Conservation (phyloP, 2,113 vertebrate species). For the Alethe castanea region DNA sequence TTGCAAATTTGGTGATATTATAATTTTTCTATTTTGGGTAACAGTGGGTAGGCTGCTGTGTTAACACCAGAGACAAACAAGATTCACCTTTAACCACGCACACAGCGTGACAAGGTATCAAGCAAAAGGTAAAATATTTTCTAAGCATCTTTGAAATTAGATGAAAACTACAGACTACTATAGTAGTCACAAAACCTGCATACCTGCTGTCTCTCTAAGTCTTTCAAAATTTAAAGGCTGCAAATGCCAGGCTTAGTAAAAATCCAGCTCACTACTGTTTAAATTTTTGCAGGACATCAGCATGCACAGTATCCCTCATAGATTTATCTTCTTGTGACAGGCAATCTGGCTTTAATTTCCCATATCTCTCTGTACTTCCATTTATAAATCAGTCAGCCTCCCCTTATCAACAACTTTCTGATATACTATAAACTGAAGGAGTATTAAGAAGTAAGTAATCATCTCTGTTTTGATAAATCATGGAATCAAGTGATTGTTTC, state of each 20-base stretch:
- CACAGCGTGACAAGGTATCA: background rate
- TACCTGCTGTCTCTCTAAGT: background rate
- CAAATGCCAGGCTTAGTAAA: background rate
- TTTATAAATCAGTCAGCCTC: background rate
- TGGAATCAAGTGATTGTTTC: background rate
- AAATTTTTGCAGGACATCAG: background rate
- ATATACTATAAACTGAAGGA: background rate
- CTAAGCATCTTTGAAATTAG: background rate
- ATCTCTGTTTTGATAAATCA: background rate
- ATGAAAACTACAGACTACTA: background rate
- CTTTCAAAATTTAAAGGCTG: background rate
- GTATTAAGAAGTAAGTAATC: background rate
- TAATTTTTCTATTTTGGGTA: background rate
- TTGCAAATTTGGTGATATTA: background rate
- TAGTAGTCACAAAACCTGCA: background rate
- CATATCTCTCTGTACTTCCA: background rate
- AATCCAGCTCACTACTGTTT: background rate
- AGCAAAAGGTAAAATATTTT: background rate
- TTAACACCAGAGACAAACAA: background rate
- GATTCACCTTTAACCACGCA: background rate
- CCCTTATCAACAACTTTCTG: background rate
- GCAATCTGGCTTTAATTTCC: background rate
- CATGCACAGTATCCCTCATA: background rate
- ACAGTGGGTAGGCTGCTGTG: background rate
- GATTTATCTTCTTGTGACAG: background rate